phyloP scores from a whole-genome alignment of 2,888 invertebrate genomes.

The Pheosia gnoma region DNA sequence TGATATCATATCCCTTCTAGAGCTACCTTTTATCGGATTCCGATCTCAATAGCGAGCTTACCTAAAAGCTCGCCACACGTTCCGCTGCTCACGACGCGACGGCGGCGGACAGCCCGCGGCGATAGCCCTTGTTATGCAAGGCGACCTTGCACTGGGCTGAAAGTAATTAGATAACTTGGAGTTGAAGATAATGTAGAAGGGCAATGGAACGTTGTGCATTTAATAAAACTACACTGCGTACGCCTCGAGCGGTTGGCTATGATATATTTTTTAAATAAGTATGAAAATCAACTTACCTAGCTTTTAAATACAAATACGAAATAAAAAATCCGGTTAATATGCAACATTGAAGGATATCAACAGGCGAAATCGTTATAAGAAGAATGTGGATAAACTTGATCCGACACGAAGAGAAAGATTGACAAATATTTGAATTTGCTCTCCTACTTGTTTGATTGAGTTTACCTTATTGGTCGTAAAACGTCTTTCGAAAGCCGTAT shows the following conservation, averaged over 20 bases:
- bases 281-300: too few species aligned
- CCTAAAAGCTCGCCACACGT: not conserved
- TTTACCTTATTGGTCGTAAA: not conserved
- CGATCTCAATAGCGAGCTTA: not conserved
- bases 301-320: too few species aligned
- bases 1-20: slow-evolving; percentile 1
- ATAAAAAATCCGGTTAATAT: too few species aligned
- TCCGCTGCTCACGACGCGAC: not conserved
- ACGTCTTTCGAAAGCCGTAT: too few species aligned
- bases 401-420: not conserved
- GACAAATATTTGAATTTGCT: slow-evolving; percentile 1
- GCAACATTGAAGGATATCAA: too few species aligned
- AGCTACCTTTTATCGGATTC: not conserved
- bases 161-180: not conserved
- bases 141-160: not conserved
- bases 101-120: not conserved
- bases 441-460: not conserved
- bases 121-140: slow-evolving; percentile 6
- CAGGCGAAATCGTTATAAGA: too few species aligned
- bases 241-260: too few species aligned
- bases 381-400: too few species aligned
- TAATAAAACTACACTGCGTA: too few species aligned
- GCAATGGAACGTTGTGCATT: too few species aligned
- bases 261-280: too few species aligned
- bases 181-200: not conserved